Base-by-base conservation (phyloP, 2,113 vertebrate species). In the Balaeniceps rex region DNA sequence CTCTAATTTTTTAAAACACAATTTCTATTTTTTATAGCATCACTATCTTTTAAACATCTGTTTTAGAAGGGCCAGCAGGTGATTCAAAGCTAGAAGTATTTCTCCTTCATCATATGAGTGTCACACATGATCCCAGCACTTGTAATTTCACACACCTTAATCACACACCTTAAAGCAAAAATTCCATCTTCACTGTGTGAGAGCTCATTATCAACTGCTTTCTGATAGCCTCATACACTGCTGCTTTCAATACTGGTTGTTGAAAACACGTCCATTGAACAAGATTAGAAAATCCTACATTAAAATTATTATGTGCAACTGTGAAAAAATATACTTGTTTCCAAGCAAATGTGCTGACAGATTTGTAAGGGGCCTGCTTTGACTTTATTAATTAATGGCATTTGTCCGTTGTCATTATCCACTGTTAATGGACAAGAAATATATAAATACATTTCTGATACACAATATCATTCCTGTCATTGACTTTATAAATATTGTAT, bases 141-240 rank as follows among this genome's bases (percentile, higher is more conserved):
- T 94, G 83, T 90, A 87, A 76, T 97, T 93, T 95, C 70, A 51
- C 51, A 63, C 76, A 82, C 86, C 31, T 57, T 76, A 90, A 82
- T 79, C 10, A 0, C 16, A 24, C 26, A 68, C 19, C 54, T 95
- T 79, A 60, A 47, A 90, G 83, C 51, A 94, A 93, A 65, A 85
- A 82, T 94, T 68, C 63, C 51, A 68, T 96, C 55, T 95, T 93
- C 33, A n/a, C 79, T 52, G 14, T 91, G 34, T 69, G 76, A 93
- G 61, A 90, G 17, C 25, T 94, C 74, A 71, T 94, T 97, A 92
- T 55, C 64, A 91, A 36, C 9, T 66, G 38, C 82, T 68, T 85
- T 77, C 69, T 54, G 71, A 83, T 91, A 68, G 68, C 36, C 64
- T 64, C 34, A 72, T 78, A 69, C 22, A n/a, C 54, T 86, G 68